Base-by-base conservation (phyloP, 64 coral and sea anemone species). In the Montipora efflorescens region DNA sequence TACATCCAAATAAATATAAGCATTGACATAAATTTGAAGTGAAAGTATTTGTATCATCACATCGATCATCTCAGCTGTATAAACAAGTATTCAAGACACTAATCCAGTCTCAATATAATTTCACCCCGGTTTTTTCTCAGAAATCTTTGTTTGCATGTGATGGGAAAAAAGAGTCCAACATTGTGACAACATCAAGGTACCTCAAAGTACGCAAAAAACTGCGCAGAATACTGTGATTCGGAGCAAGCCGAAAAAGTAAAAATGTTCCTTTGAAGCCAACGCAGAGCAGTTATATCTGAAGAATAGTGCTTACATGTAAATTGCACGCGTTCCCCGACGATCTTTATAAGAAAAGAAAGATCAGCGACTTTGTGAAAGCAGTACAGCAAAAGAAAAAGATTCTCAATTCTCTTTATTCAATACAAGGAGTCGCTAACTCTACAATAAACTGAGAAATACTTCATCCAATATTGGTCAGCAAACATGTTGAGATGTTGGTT, bases 401-500 rank as follows among this genome's bases (percentile, higher is more conserved):
- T 22, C 3, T 36, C 36, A 36, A 36, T 36, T 36, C 36, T 36
- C 36, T 36, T 36, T 36, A 36, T 36, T 48, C 8, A 50, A 67
- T 71, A n/a, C 66, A 72, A 51, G 11, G n/a, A 86, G 62, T 13
- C 44, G 62, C 18, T 71, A 49, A 51, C 15, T 16, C 13, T 14
- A 14, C 52, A 36, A 9, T 68, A 86, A 69, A 86, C 47, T 72
- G 66, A 50, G 64, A 86, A 19, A 4, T 21, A 19, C 10, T 50
- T 71, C 15, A 86, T 50, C 46, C 61, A 67, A 85, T 44, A 70
- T 69, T 85, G 46, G 25, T 85, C 62, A 50, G 82, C 64, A 86
- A 86, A 72, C 82, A 86, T 18, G 44, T 48, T 72, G 10, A 73
- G 49, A 72, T 86, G 49, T 18, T 78, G 49, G 47, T 1, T 48